Evolutionary conservation across 1,140 invertebrate species (phyloP), one percentile per base, ranked within the genome.

Genomic region (Plodia interpunctella): DNA sequence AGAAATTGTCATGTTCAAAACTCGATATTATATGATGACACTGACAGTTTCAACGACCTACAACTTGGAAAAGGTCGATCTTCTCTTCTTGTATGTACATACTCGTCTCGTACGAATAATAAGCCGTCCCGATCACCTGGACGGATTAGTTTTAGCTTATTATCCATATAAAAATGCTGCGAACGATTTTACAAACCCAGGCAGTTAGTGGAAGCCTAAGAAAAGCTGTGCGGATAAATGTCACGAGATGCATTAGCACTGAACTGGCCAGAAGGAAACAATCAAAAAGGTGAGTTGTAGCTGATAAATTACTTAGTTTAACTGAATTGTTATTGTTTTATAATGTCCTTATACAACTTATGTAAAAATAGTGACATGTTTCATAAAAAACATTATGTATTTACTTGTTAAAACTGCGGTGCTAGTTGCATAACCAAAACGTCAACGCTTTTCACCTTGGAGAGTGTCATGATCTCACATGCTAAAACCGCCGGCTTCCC

Each of bases 151-250:
- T 72, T 70, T 73, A 78, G 70, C 62, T 59, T 62, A 75, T 62
- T 66, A 69, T 49, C 60, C 63, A 72, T 74, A 66, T 62, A 80
- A 90, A 90, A 82, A 94, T 94, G 92, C 90, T 92, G 87, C 91
- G 93, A 89, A 93, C 92, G 74, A 91, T 92, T 78, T 83, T 91
- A 67, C 92, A 93, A 90, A 93, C 92, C 75, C 93, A 93, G 72
- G 86, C 93, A 63, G 76, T 92, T 67, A 92, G 90, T 69, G 87
- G 90, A 70, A 90, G 91, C 70, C 70, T 93, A 17, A 91, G 90
- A 81, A 93, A 90, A 88, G 83, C 88, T 62, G 72, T 92, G 44
- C 83, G 91, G 64, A 87, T 77, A 53, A 93, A 92, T 79, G 67
- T 90, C 64, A 85, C 92, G 54, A 91, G 92, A 83, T 92, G 92